phyloP scores from a whole-genome alignment of 2,797 vertebrate species.

The Thaleichthys pacificus region DNA sequence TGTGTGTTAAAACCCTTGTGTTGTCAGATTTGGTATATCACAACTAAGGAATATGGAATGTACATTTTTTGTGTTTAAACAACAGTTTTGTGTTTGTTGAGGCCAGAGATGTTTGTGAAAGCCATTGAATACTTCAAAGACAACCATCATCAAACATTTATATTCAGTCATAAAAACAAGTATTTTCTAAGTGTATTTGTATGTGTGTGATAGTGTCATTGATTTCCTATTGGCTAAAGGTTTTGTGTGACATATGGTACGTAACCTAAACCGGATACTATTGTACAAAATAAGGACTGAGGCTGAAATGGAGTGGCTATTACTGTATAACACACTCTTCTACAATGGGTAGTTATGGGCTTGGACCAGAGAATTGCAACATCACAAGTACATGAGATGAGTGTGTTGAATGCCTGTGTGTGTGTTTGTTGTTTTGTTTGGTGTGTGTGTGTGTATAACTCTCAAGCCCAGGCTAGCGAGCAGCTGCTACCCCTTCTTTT shows the following conservation, averaged over 20 bases:
- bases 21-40: too few relatives aligned
- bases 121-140: too few relatives aligned
- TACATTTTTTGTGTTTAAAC: not conserved
- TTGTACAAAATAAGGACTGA: not conserved
- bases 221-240: not conserved
- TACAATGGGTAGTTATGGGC: too few relatives aligned
- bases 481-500: not conserved
- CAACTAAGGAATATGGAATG: not conserved
- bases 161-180: too few relatives aligned
- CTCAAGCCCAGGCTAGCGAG: not conserved
- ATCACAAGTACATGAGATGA: too few relatives aligned
- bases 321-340: not conserved
- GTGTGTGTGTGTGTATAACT: not conserved
- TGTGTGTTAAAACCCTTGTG: too few relatives aligned
- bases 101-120: too few relatives aligned
- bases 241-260: not conserved
- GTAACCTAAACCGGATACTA: not conserved
- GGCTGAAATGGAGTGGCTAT: not conserved
- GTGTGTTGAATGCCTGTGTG: not conserved
- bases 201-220: not conserved
- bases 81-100: too few relatives aligned
- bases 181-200: not conserved
- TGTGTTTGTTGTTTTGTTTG: slow-evolving; percentile 8
- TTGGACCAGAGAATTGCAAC: too few relatives aligned
- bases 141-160: too few relatives aligned